phyloP scores from a whole-genome alignment of 2,888 invertebrate species.

The Andrena dorsata region DNA sequence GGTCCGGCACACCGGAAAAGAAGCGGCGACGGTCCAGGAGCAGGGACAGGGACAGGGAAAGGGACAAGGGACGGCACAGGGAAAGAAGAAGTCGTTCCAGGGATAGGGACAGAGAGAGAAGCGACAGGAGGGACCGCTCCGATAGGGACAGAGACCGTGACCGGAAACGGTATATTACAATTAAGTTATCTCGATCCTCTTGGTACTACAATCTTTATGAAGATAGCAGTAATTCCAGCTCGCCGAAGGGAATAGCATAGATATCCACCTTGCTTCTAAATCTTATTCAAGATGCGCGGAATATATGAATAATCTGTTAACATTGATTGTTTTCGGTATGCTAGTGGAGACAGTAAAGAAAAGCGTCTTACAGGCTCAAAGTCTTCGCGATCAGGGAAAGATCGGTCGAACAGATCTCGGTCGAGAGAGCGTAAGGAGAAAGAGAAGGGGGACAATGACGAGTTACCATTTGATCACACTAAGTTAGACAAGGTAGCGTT shows the following conservation, averaged over 20 bases:
- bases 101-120: conserved; percentile 88
- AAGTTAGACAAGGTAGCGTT: conserved; percentile 90
- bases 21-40: conserved; percentile 88
- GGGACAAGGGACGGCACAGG: conserved; percentile 87
- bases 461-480: conserved; percentile 90
- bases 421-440: conserved; percentile 87
- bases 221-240: background rate
- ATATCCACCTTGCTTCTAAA: conserved; percentile 11
- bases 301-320: conserved; percentile 64
- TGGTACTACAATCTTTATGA: background rate
- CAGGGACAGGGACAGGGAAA: conserved; percentile 86
- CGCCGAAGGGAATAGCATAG: background rate
- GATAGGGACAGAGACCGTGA: conserved; percentile 86
- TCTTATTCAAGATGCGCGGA: conserved; percentile 13
- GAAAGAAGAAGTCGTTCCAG: conserved; percentile 88
- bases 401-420: conserved; percentile 86
- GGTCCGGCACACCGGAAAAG: conserved; percentile 87
- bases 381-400: conserved; percentile 86
- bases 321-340: conserved; percentile 81
- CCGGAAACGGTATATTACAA: conserved; percentile 85
- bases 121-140: conserved; percentile 81
- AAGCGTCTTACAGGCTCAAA: conserved; percentile 87
- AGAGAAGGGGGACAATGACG: conserved; percentile 86
- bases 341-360: conserved; percentile 89
- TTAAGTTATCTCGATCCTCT: conserved; percentile 1